Percentiles rank a stretch among this genome's conserved stretches.
Evolutionary conservation across 2,113 vertebrate species (phyloP).

Genomic region (Progne subis): DNA sequence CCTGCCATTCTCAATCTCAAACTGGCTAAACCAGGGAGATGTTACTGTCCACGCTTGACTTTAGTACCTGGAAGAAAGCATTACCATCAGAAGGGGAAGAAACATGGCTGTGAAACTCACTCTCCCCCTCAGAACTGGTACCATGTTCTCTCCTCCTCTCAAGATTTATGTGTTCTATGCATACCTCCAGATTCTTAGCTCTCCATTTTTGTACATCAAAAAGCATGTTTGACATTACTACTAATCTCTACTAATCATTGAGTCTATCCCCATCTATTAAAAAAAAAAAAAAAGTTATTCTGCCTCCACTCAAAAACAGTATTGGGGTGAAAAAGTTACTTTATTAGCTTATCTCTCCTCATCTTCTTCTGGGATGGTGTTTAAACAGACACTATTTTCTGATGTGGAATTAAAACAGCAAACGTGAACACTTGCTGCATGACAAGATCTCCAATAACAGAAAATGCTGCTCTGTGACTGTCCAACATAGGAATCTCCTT

Average conservation of each 20-base stretch:
- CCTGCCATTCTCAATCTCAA: neutral
- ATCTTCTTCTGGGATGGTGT: neutral
- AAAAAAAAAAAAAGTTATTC: neutral
- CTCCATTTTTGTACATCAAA: neutral
- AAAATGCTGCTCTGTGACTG: neutral
- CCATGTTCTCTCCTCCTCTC: neutral
- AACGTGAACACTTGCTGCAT: neutral
- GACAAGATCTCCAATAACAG: neutral
- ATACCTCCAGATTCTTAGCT: neutral
- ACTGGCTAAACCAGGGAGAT: neutral
- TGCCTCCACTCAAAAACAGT: neutral
- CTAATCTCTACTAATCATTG: rapidly evolving
- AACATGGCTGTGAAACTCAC: rapidly evolving
- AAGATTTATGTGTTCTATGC: rapidly evolving
- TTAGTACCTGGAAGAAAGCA: neutral
- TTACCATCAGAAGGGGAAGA: neutral
- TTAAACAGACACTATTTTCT: neutral
- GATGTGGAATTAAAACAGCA: neutral
- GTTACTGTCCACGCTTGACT: neutral
- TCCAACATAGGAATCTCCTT: neutral
- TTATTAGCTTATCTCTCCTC: neutral
- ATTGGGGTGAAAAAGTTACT: neutral
- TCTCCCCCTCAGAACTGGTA: neutral
- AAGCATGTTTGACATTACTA: neutral
- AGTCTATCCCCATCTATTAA: neutral